Evolutionary conservation across 2,888 invertebrate genomes (phyloP).

Genomic region (Frankliniella fusca): DNA sequence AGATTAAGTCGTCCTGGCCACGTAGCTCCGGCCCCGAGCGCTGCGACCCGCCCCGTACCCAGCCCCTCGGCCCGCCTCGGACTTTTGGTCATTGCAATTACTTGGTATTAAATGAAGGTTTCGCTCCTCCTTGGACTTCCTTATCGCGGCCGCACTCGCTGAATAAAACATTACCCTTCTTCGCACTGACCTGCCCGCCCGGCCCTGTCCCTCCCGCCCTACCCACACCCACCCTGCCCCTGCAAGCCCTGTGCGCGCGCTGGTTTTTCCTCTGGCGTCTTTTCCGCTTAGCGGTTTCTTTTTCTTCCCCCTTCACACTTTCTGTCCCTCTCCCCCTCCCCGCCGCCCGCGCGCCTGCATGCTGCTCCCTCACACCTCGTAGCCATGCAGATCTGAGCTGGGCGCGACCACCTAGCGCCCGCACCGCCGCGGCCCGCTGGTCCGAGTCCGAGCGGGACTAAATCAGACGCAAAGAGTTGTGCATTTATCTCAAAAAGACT

Average conservation of each 20-base stretch:
- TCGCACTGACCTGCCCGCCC: background rate
- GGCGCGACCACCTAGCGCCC: too few species aligned
- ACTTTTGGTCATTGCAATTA: conserved; percentile 24
- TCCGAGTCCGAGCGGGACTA: too few species aligned
- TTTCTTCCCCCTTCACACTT: background rate
- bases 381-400: too few species aligned
- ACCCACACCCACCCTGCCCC: too few species aligned
- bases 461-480: too few species aligned
- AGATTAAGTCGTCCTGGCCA: conserved; percentile 11
- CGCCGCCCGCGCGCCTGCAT: background rate
- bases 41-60: background rate
- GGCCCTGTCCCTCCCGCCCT: too few species aligned
- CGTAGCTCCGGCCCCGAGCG: background rate
- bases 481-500: too few species aligned
- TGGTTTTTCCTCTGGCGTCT: background rate
- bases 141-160: conserved; percentile 17
- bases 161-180: conserved; percentile 6
- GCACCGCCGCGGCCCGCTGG: background rate
- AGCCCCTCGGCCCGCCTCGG: background rate
- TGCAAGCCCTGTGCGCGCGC: too few species aligned
- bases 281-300: background rate
- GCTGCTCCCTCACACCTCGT: background rate
- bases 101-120: conserved; percentile 24
- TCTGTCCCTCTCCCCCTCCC: background rate
- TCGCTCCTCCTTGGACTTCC: conserved; percentile 21